A percentile compares a stretch with the other conserved stretches of the same genome.
These are phyloP conservation scores for Apis dorsata DNA, from an alignment of 1,140 invertebrate genomes.

Conservation along the genomic window DNA sequence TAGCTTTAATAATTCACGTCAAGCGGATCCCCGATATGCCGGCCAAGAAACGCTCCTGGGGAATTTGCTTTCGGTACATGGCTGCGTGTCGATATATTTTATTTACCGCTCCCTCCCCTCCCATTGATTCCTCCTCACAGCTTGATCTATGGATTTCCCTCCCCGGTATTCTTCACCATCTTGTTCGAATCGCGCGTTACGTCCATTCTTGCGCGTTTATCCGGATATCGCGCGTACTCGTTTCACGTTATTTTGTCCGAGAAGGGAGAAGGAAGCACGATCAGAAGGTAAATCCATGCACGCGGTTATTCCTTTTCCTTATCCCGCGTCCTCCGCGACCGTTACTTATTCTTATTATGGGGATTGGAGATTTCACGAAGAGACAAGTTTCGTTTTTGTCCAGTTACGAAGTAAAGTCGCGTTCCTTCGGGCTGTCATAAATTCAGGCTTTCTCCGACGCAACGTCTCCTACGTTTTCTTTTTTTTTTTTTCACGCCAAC, in stretches of 20 bases:
- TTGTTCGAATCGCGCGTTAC: not conserved
- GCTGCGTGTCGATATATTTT: slow-evolving; percentile 44
- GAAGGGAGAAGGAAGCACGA: not conserved
- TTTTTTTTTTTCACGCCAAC: no score
- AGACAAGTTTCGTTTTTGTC: not conserved
- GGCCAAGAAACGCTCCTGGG: slow-evolving; percentile 17
- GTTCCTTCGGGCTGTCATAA: slow-evolving; percentile 4
- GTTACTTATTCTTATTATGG: slow-evolving; percentile 43
- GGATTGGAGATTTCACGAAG: not conserved
- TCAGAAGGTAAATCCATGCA: not conserved
- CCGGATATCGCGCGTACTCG: no score
- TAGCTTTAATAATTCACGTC: slow-evolving; percentile 38
- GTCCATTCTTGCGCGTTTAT: not conserved
- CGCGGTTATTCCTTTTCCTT: not conserved
- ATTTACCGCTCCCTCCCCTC: slow-evolving; percentile 8
- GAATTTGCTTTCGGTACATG: slow-evolving; percentile 25
- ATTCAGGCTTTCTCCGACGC: slow-evolving; percentile 9
- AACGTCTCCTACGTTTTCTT: not conserved
- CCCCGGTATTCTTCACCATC: slow-evolving; percentile 6
- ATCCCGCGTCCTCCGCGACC: slow-evolving; percentile 14
- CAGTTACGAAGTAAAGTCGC: not conserved
- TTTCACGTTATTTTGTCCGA: not conserved
- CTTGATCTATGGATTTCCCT: slow-evolving; percentile 44
- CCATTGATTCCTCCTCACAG: slow-evolving; percentile 31
- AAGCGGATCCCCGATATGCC: slow-evolving; percentile 35